Evolutionary conservation across 2,888 invertebrate species (phyloP).

Genomic region (Scaptomyza caliginosa): DNA sequence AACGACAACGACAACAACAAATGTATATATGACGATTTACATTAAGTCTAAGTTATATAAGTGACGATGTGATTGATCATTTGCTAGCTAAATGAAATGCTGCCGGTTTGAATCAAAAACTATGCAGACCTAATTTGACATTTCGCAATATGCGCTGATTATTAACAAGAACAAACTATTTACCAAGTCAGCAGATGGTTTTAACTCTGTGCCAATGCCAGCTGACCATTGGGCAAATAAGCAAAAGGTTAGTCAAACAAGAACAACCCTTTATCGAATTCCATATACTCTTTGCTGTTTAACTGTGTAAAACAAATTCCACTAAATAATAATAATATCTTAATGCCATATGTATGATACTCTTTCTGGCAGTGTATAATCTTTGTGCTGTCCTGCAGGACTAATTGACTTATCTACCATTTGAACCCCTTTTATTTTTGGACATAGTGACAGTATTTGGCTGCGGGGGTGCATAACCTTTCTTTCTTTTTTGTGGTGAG

Average conservation of each 20-base stretch:
- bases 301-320: not conserved
- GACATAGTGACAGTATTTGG: conserved; percentile 32
- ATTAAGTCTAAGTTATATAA: conserved; percentile 3
- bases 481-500: not conserved
- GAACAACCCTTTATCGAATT: not conserved
- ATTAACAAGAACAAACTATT: conserved; percentile 5
- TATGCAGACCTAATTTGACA: conserved; percentile 33
- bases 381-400: conserved; percentile 29
- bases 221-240: conserved; percentile 50
- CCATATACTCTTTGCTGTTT: conserved; percentile 20
- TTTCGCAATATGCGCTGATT: conserved; percentile 49
- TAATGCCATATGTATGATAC: not conserved
- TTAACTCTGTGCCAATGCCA: conserved; percentile 20
- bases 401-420: conserved; percentile 64
- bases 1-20: conserved; percentile 26
- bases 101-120: conserved; percentile 23
- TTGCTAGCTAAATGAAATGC: not conserved
- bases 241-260: conserved; percentile 41
- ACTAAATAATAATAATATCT: not conserved
- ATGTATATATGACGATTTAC: conserved; percentile 39
- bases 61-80: conserved; percentile 75
- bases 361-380: conserved; percentile 5
- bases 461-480: conserved; percentile 3
- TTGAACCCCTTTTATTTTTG: conserved; percentile 40
- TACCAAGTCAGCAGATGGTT: conserved; percentile 54